Conservation (phyloP, 2,113 vertebrate genomes). For the Enhydra lutris region DNA sequence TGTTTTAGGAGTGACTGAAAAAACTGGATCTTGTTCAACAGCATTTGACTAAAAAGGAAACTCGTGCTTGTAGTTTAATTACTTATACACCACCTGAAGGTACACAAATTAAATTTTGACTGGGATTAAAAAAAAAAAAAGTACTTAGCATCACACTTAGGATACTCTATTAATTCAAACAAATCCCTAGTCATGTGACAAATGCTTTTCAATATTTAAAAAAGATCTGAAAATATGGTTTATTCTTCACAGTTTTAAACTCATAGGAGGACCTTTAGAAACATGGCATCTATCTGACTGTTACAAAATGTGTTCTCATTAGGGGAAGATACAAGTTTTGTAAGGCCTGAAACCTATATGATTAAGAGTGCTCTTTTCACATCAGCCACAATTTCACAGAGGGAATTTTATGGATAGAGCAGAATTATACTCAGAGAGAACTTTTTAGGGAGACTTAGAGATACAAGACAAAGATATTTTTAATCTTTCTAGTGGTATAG, state of each 20-base stretch:
- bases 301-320: not conserved
- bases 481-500: not conserved
- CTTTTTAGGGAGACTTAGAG: not conserved
- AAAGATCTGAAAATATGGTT: not conserved
- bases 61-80: not conserved
- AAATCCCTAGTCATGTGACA: not conserved
- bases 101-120: not conserved
- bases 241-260: not conserved
- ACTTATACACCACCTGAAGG: not conserved
- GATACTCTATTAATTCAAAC: not conserved
- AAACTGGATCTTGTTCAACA: not conserved
- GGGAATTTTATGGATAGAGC: not conserved
- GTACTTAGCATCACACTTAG: not conserved
- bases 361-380: not conserved
- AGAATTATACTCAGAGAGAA: not conserved
- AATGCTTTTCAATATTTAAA: not conserved
- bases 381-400: not conserved
- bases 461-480: not conserved
- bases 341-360: not conserved
- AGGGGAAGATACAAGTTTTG: not conserved
- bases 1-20: not conserved
- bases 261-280: not conserved
- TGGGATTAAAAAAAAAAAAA: not conserved
- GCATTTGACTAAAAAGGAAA: constrained; percentile 6
- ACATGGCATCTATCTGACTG: not conserved